These are phyloP conservation scores for Okapia johnstoni DNA, from an alignment of 2,113 vertebrate species.

Conservation along the genomic window DNA sequence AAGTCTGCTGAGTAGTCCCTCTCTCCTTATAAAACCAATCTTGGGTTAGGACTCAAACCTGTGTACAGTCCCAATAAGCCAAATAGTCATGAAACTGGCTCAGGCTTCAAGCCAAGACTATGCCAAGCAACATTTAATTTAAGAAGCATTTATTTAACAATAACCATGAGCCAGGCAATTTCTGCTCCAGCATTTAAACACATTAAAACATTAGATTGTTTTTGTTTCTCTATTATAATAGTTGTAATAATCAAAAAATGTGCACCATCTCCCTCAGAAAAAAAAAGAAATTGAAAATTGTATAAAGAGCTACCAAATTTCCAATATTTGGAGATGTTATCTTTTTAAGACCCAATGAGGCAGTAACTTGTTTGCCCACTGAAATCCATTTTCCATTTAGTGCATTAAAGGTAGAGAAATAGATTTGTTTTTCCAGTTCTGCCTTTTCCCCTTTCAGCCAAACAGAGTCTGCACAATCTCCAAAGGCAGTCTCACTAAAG, in stretches of 20 bases:
- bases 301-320: background rate
- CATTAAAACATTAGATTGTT: background rate
- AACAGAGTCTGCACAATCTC: background rate
- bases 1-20: background rate
- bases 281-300: background rate
- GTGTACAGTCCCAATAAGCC: background rate
- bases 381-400: background rate
- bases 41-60: background rate
- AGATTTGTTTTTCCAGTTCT: background rate
- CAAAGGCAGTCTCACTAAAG: background rate
- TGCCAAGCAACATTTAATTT: background rate
- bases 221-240: background rate
- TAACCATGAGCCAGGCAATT: background rate
- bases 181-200: conserved; percentile 4
- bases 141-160: background rate
- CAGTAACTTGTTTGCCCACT: background rate
- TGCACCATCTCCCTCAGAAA: background rate
- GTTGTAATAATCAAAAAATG: background rate
- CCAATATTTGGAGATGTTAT: background rate
- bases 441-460: background rate
- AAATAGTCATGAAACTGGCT: background rate
- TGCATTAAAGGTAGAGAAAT: background rate
- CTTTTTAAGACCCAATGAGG: background rate
- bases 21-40: background rate
- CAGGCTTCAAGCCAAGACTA: background rate